Base-by-base conservation (phyloP, 2,113 vertebrate genomes). In the Stigmatopora argus region DNA sequence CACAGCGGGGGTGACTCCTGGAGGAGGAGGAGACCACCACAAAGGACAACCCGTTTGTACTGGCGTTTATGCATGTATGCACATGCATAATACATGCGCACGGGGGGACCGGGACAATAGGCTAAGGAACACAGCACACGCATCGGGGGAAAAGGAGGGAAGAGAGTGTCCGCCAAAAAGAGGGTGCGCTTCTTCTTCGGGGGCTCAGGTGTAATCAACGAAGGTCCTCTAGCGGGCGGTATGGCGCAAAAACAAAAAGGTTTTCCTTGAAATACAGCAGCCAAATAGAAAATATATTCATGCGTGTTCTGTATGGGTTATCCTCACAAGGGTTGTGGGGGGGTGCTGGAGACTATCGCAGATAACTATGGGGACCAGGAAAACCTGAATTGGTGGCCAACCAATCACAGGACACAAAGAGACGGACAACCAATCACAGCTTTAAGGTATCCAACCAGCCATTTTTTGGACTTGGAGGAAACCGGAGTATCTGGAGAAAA, bases 41-140 rank as follows among this genome's bases (percentile, higher is more conserved):
- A 68, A 70, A 71, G 31, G 55, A 65, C 57, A 31, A 69, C 35
- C 65, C 7, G 38, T 41, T 52, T 70, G 41, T 69, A 52, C 35
- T 61, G 60, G 13, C 12, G 41, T 58, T 63, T 53, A 53, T 73
- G 61, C 31, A 8, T 58, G 62, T 56, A 8, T 72, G 64, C 62
- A 69, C 66, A 82, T 80, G 68, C 71, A 83, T 82, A 77, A 85
- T 83, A 56, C 67, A 76, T 77, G 61, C 64, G 62, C 58, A 71
- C 35, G 13, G 18, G 17, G 18, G 18, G 35, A 35, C 26, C 65
- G 76, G 35, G 66, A 81, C 74, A 77, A 85, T 76, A 55, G 72
- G 80, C 73, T 65, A 65, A 75, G 59, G 46, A 76, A 31, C 35
- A 64, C 55, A 72, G 61, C 73, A 78, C 61, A 73, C 70, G 70